These are phyloP conservation scores for Perca fluviatilis DNA, from an alignment of 2,113 vertebrate genomes.

Conservation along the genomic window DNA sequence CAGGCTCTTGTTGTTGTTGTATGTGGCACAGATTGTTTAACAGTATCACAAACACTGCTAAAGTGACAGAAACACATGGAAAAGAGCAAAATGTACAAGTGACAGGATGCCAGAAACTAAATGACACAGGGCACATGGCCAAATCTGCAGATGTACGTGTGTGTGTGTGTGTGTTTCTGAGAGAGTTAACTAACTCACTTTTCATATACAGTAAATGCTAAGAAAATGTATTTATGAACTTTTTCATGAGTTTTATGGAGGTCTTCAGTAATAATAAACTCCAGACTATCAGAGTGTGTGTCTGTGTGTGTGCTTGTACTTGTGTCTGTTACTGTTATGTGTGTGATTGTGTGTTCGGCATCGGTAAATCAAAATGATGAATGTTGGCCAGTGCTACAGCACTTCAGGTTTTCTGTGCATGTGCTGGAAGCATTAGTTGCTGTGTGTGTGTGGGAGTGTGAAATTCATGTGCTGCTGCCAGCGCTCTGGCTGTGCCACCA, in stretches of 20 bases:
- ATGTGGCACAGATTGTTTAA: constrained; percentile 6
- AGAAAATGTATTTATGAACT: not conserved
- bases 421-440: constrained; percentile 49
- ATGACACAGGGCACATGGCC: not conserved
- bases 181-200: not conserved
- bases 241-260: not conserved
- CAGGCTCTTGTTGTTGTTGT: not conserved
- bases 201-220: not conserved
- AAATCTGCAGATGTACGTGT: not conserved
- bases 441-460: constrained; percentile 59
- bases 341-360: constrained; percentile 12
- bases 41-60: constrained; percentile 11
- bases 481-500: constrained; percentile 35
- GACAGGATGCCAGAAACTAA: not conserved
- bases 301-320: not conserved
- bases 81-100: not conserved
- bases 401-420: constrained; percentile 33
- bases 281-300: constrained; percentile 1
- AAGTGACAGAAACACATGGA: constrained; percentile 1
- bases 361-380: constrained; percentile 37
- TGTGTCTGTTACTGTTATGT: not conserved
- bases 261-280: not conserved
- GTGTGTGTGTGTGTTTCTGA: not conserved
- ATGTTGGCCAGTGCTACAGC: not conserved
- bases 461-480: constrained; percentile 69